Percentiles rank a stretch among this genome's conserved stretches.
phyloP scores from a whole-genome alignment of 2,888 invertebrate genomes.

The Epistrophe grossulariae region DNA sequence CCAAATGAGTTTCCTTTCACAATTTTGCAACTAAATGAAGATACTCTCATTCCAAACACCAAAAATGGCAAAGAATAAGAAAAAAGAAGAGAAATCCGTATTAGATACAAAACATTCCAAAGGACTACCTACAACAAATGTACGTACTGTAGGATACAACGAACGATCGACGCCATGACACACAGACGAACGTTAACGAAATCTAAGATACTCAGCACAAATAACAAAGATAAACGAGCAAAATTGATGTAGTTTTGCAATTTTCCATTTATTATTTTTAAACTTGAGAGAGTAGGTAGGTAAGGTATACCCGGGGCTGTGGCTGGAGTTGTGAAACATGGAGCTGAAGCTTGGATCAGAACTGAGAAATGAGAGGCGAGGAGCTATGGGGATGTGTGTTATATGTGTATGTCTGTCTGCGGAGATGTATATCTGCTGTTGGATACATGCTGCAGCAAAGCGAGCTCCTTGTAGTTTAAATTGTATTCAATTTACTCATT shows the following conservation, averaged over 20 bases:
- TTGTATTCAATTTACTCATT: slow-evolving; percentile 71
- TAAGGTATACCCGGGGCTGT: slow-evolving; percentile 12
- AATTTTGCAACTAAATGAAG: slow-evolving; percentile 47
- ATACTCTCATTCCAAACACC: slow-evolving; percentile 25
- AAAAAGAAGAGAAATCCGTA: slow-evolving; percentile 5
- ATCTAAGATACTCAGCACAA: slow-evolving; percentile 74
- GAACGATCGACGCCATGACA: slow-evolving; percentile 29
- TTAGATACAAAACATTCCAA: slow-evolving; percentile 41
- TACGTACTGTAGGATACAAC: background rate
- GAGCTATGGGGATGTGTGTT: background rate
- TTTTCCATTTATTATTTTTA: slow-evolving; percentile 76
- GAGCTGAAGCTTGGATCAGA: background rate
- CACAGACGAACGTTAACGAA: slow-evolving; percentile 63
- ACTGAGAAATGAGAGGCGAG: background rate
- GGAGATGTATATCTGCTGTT: slow-evolving; percentile 33
- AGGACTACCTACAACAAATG: slow-evolving; percentile 6
- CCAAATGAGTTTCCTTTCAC: slow-evolving; percentile 61
- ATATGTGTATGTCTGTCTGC: background rate
- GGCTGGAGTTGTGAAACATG: slow-evolving; percentile 6
- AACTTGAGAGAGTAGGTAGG: slow-evolving; percentile 42
- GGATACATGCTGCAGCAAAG: slow-evolving; percentile 17
- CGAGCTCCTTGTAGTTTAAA: slow-evolving; percentile 66
- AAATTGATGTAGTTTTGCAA: slow-evolving; percentile 76
- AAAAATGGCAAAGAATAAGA: background rate
- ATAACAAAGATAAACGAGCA: slow-evolving; percentile 76